Evolutionary conservation across 2,113 vertebrate species (phyloP).

Genomic region (Shinisaurus crocodilurus): DNA sequence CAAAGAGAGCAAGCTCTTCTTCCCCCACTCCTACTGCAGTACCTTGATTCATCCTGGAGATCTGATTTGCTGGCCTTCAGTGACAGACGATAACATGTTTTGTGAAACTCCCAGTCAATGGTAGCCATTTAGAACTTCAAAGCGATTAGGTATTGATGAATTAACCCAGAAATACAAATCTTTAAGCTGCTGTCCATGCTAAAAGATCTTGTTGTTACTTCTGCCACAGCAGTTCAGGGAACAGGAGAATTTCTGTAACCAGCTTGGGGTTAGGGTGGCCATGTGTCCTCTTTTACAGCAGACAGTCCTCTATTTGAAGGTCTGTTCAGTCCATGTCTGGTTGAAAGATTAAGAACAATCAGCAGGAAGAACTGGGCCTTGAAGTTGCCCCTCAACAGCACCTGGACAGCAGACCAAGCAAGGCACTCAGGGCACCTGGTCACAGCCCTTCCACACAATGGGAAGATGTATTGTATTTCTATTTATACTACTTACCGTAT

Average conservation of each 20-base stretch:
- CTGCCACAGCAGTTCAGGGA: conserved; percentile 42
- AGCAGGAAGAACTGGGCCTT: too few species aligned
- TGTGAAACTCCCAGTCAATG: conserved; percentile 59
- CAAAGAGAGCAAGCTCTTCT: conserved; percentile 57
- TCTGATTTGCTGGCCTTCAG: conserved; percentile 71
- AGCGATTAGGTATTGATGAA: conserved; percentile 82
- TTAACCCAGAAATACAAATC: conserved; percentile 59
- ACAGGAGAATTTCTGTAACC: conserved; percentile 27
- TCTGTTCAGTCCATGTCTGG: too few species aligned
- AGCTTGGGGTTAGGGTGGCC: background rate
- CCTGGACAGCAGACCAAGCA: too few species aligned
- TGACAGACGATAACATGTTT: conserved; percentile 68
- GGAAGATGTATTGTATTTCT: too few species aligned
- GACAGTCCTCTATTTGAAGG: too few species aligned
- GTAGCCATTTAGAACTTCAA: conserved; percentile 75
- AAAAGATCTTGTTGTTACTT: conserved; percentile 64
- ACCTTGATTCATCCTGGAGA: conserved; percentile 57
- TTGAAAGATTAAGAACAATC: too few species aligned
- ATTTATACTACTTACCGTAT: too few species aligned
- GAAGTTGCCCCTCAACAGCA: too few species aligned
- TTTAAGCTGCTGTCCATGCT: conserved; percentile 57
- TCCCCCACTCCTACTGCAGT: conserved; percentile 36
- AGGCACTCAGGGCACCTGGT: too few species aligned
- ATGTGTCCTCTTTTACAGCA: too few species aligned
- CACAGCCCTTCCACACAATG: too few species aligned